These are phyloP conservation scores for Drosophila equinoxialis DNA, from an alignment of 1,140 invertebrate species.

Conservation along the genomic window DNA sequence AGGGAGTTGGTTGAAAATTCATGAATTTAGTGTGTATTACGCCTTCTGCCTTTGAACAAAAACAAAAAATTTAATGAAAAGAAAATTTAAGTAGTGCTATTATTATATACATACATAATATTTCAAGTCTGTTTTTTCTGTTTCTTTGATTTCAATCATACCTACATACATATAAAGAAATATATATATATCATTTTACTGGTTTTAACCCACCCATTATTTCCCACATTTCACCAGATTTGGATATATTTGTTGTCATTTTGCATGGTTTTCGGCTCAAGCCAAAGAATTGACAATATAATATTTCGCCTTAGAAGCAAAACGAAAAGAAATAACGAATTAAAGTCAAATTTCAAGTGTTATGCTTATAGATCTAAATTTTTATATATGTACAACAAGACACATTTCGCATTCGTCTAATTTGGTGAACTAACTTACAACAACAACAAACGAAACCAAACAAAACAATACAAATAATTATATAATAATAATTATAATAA, in stretches of 20 bases:
- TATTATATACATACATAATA: background rate
- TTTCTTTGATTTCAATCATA: background rate
- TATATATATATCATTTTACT: background rate
- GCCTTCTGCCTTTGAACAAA: constrained; percentile 70
- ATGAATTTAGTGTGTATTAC: constrained; percentile 67
- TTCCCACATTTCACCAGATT: constrained; percentile 32
- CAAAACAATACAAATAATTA: background rate
- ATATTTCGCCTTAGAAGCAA: constrained; percentile 82
- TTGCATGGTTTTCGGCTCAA: constrained; percentile 82
- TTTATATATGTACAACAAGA: constrained; percentile 68
- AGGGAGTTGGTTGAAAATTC: constrained; percentile 53
- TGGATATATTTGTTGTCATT: constrained; percentile 82
- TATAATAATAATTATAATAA: background rate
- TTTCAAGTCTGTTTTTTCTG: constrained; percentile 19
- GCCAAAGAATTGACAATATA: constrained; percentile 83
- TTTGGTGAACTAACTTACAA: constrained; percentile 48
- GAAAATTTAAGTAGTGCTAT: constrained; percentile 41
- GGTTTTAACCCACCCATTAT: background rate
- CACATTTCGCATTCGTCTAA: constrained; percentile 49
- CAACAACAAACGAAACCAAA: constrained; percentile 4
- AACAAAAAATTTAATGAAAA: constrained; percentile 31
- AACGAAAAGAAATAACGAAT: constrained; percentile 62
- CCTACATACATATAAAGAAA: background rate
- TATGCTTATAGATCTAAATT: constrained; percentile 82
- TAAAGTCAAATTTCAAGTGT: constrained; percentile 78